phyloP scores from a whole-genome alignment of 2,797 vertebrate genomes.

The Tenualosa ilisha region DNA sequence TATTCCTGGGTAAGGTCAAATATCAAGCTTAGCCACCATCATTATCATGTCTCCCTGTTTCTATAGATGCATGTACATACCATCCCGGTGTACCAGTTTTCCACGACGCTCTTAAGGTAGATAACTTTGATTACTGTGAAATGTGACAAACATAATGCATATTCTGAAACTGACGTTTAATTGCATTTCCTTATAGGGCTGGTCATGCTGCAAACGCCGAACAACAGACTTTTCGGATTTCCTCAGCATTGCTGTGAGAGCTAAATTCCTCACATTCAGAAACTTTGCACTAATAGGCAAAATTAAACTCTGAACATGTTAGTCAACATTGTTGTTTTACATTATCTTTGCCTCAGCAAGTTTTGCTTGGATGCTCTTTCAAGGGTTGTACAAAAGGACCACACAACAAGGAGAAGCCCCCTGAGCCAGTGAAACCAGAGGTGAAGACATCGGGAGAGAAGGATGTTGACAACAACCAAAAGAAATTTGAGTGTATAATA shows the following conservation, averaged over 20 bases:
- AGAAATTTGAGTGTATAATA: slow-evolving; percentile 81
- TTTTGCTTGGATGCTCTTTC: slow-evolving; percentile 22
- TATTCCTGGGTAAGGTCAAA: not conserved
- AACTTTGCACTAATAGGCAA: too few relatives aligned
- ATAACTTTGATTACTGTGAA: not conserved
- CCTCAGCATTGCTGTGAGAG: slow-evolving; percentile 89
- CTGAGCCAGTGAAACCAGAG: slow-evolving; percentile 92
- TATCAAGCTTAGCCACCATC: not conserved
- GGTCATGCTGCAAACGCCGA: slow-evolving; percentile 97
- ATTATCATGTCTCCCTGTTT: not conserved
- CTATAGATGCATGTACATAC: slow-evolving; percentile 85
- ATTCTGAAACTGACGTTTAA: not conserved
- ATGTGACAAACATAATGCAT: not conserved
- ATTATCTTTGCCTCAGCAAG: not conserved
- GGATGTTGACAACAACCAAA: slow-evolving; percentile 71
- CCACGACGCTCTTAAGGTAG: slow-evolving; percentile 96
- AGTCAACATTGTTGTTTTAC: not conserved
- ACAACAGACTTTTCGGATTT: slow-evolving; percentile 99
- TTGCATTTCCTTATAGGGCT: slow-evolving; percentile 78
- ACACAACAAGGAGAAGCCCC: slow-evolving; percentile 93
- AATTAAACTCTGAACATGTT: not conserved
- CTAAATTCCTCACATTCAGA: not conserved
- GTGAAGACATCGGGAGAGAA: slow-evolving; percentile 86
- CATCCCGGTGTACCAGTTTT: slow-evolving; percentile 97
- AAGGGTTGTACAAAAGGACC: slow-evolving; percentile 96